A percentile compares a stretch with the other conserved stretches of the same genome.
These are phyloP conservation scores for Elgaria multicarinata DNA, from an alignment of 2,113 vertebrate species.

Conservation along the genomic window DNA sequence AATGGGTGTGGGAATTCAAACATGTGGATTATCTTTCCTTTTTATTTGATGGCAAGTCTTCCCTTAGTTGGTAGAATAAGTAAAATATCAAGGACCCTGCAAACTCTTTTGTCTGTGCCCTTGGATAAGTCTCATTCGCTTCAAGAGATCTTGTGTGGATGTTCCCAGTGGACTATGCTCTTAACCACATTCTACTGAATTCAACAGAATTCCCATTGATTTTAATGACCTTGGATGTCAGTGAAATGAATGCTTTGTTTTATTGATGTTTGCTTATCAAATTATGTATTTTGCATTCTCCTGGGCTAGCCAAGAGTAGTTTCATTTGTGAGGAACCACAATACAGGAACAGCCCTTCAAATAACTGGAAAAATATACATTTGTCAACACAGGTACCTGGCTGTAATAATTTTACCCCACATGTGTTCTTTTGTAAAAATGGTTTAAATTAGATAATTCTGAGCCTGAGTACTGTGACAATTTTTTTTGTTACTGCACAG, in stretches of 20 bases:
- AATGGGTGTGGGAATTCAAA: background rate
- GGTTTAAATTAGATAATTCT: slow-evolving; percentile 5
- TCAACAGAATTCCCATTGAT: background rate
- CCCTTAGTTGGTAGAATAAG: background rate
- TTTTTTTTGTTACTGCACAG: slow-evolving; percentile 71
- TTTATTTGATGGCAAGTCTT: background rate
- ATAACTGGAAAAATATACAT: background rate
- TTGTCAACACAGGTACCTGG: background rate
- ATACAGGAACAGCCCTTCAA: background rate
- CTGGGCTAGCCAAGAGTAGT: background rate
- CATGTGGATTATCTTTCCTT: background rate
- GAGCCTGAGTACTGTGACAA: background rate
- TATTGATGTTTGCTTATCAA: background rate
- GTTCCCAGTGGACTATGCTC: background rate
- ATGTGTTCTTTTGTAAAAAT: background rate
- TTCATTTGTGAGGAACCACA: background rate
- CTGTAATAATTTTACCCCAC: background rate
- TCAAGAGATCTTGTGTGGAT: background rate
- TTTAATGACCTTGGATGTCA: background rate
- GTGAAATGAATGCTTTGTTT: background rate
- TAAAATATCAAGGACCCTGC: background rate
- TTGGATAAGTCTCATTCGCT: background rate
- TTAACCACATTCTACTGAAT: background rate
- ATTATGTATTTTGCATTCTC: background rate
- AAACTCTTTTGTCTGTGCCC: background rate